Base-by-base conservation (phyloP, 1,140 invertebrate species). In the Diorhabda sublineata region DNA sequence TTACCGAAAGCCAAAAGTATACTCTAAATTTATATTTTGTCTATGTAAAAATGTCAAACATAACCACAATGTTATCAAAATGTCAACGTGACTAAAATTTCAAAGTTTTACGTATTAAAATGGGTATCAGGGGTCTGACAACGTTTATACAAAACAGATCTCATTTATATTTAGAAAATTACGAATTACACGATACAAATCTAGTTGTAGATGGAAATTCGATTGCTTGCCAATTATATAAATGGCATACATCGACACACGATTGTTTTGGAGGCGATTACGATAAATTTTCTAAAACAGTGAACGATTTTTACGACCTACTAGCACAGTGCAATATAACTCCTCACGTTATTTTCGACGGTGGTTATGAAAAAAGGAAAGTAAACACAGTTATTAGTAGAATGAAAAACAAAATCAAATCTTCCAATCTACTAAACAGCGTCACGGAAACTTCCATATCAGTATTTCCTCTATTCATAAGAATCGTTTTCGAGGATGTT, bases 251-350 rank as follows among this genome's bases (percentile, higher is more conserved):
- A 3, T 87, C 85, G 66, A 83, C 84, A 63, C 88, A 90, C 73
- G 88, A 87, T 59, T 85, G 87, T 2, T 96, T 94, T 81, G 93
- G 93, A 11, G 95, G 95, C 1, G 93, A 96, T 80, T 96, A 96
- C 77, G 91, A 95, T 74, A 87, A 87, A 73, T 94, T 87, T 80
- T 87, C 85, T 3, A 75, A 84, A 11, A 81, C 81, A 42, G 83
- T 92, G 5, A 80, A 81, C 58, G 83, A 86, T 9, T 95, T 95
- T 76, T 94, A 96, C 74, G 82, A 87, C 6, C 80, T 87, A 7
- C 81, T 96, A 3, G 78, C 81, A 60, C 85, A 87, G 77, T 96
- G 94, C 76, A 88, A 90, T 61, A 83, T 97, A 8, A 86, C 77
- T n/a, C 86, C 93, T 0, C 86, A 91, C 73, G 87, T 97, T 26